phyloP scores from a whole-genome alignment of 1,140 invertebrate species.

The Leptinotarsa defecta region DNA sequence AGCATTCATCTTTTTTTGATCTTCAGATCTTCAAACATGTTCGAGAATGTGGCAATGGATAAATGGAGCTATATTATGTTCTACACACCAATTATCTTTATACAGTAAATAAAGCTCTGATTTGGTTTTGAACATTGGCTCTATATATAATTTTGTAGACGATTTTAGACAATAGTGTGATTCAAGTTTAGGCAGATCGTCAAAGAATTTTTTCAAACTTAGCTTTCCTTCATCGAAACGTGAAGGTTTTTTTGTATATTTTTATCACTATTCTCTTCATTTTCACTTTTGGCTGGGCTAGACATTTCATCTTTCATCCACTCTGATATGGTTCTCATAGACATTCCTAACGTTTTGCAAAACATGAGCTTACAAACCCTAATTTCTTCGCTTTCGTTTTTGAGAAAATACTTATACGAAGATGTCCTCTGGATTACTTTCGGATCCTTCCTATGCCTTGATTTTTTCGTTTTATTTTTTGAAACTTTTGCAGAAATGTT shows the following conservation, averaged over 20 bases:
- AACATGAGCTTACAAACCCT: neutral
- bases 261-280: neutral
- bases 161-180: too few species aligned
- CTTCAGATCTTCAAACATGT: constrained; percentile 36
- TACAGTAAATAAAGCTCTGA: constrained; percentile 43
- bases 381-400: too few species aligned
- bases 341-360: neutral
- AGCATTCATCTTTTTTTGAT: constrained; percentile 36
- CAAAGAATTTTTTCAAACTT: neutral
- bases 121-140: constrained; percentile 43
- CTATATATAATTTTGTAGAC: too few species aligned
- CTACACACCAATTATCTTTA: constrained; percentile 31
- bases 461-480: too few species aligned
- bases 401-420: too few species aligned
- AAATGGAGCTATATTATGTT: constrained; percentile 26
- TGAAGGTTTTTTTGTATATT: constrained; percentile 9
- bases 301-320: neutral
- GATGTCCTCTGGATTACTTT: too few species aligned
- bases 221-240: neutral
- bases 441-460: too few species aligned
- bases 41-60: constrained; percentile 9
- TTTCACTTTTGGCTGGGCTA: constrained; percentile 1
- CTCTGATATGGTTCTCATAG: constrained; percentile 7
- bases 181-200: too few species aligned
- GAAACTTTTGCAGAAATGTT: neutral